phyloP scores from a whole-genome alignment of 2,888 invertebrate species.

The Ametastegia equiseti region DNA sequence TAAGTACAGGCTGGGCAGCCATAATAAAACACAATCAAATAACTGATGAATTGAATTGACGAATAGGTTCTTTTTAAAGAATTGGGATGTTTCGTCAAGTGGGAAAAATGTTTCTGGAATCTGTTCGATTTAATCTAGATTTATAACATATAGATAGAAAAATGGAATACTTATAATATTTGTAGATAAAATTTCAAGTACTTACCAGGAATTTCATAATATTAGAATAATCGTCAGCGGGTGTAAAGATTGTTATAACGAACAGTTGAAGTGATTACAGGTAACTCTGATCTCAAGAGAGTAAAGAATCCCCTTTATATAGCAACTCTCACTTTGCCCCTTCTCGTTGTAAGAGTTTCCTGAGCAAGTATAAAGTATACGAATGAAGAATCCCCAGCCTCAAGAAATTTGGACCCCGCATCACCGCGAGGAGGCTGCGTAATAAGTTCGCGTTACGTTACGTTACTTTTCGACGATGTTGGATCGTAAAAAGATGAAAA shows the following conservation, averaged over 20 bases:
- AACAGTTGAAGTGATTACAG: slow-evolving; percentile 29
- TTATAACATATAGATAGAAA: background rate
- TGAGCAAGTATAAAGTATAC: slow-evolving; percentile 5
- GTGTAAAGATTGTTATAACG: slow-evolving; percentile 6
- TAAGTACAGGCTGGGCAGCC: no score
- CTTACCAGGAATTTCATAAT: slow-evolving; percentile 77
- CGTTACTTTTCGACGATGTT: slow-evolving; percentile 26
- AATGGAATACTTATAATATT: background rate
- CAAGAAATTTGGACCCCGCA: slow-evolving; percentile 35
- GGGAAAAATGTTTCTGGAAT: no score
- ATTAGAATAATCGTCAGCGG: slow-evolving; percentile 57
- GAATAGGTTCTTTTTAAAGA: no score
- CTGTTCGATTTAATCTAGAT: no score
- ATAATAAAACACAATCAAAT: no score
- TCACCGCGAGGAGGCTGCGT: slow-evolving; percentile 2
- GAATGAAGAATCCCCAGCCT: slow-evolving; percentile 3
- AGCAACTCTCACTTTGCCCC: slow-evolving; percentile 74
- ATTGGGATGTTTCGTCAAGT: no score
- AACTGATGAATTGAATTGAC: no score
- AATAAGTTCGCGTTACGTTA: slow-evolving; percentile 40
- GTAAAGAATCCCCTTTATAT: slow-evolving; percentile 75
- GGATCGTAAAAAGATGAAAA: slow-evolving; percentile 36
- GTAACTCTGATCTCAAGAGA: slow-evolving; percentile 69
- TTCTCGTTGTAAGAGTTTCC: slow-evolving; percentile 56
- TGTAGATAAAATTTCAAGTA: slow-evolving; percentile 52